Evolutionary conservation across 2,113 vertebrate genomes (phyloP), one percentile per base, ranked within the genome.

Genomic region (Telmatochromis brichardi): DNA sequence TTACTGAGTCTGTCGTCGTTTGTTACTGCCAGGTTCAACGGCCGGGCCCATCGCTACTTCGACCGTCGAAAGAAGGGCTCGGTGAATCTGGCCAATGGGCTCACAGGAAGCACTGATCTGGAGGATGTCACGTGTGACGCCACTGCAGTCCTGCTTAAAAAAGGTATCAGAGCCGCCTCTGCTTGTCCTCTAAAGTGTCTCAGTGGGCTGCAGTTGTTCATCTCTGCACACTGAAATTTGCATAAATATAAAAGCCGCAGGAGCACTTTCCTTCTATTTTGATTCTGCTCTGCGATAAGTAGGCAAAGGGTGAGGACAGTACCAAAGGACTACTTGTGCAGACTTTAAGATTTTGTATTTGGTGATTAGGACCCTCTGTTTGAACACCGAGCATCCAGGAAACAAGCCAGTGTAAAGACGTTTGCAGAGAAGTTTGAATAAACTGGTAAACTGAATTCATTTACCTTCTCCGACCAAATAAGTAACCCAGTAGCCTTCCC

Each of bases 81-180:
- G 0, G 94, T 96, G 26, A 98, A 97, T 83, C 96, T 98, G 97
- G 96, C 97, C 92, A 98, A 98, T 0, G 98, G 98, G 19, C 92
- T 98, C 91, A 96, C 97, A 47, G 98, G 90, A 88, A 98, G 97
- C 76, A 93, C 98, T 0, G 98, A 99, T 79, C 96, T 98, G 81
- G 98, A 98, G 0, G 98, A 96, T 53, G 96, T 97, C 94, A 97
- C 97, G 63, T 98, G 98, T 0, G 98, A 99, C 1, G 98, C 98
- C 33, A 99, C 97, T 0, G 97, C 98, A 81, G 98, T 98, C 51
- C 97, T 98, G 92, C 97, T 99, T 78, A 98, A 97, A 96, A 98
- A 98, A 98, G 97, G 98, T 95, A 92, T 31, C 35, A 31, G 12
- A 58, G 45, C 45, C 26, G 5, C 23, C 28, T 50, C 45, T 50